Conservation (phyloP, 2,113 vertebrate species). For the Sylvia atricapilla region DNA sequence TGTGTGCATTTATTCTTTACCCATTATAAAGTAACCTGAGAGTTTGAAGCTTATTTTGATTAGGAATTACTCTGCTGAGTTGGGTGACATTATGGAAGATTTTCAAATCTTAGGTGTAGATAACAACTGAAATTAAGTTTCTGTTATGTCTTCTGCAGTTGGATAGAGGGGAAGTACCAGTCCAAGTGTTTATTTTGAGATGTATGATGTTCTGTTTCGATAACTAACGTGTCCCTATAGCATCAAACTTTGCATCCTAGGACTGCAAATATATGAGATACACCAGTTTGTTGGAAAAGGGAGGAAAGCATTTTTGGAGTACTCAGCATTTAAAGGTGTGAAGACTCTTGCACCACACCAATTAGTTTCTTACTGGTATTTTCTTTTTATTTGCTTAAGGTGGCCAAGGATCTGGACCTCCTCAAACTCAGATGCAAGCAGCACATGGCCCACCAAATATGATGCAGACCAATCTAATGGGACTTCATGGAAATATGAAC, state of each 20-base stretch:
- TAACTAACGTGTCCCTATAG: background rate
- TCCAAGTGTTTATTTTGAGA: background rate
- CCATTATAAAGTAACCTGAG: background rate
- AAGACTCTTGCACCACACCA: background rate
- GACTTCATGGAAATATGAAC: conserved; percentile 87
- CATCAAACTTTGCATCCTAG: background rate
- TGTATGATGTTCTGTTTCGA: background rate
- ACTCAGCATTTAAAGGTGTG: background rate
- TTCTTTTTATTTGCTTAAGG: conserved; percentile 46
- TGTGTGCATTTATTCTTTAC: background rate
- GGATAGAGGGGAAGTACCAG: background rate
- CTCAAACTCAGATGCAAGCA: conserved; percentile 88
- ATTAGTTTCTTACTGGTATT: background rate
- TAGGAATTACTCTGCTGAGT: background rate
- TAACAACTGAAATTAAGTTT: background rate
- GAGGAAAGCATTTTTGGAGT: background rate
- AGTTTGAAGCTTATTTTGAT: background rate
- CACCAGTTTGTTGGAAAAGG: background rate
- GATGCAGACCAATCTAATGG: conserved; percentile 87
- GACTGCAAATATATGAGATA: background rate
- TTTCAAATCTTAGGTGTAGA: background rate
- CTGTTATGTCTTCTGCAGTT: background rate
- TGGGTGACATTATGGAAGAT: background rate
- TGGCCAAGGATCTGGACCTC: conserved; percentile 84
- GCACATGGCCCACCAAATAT: conserved; percentile 81